Evolutionary conservation across 2,888 invertebrate species (phyloP).

Genomic region (Orthosia gracilis): DNA sequence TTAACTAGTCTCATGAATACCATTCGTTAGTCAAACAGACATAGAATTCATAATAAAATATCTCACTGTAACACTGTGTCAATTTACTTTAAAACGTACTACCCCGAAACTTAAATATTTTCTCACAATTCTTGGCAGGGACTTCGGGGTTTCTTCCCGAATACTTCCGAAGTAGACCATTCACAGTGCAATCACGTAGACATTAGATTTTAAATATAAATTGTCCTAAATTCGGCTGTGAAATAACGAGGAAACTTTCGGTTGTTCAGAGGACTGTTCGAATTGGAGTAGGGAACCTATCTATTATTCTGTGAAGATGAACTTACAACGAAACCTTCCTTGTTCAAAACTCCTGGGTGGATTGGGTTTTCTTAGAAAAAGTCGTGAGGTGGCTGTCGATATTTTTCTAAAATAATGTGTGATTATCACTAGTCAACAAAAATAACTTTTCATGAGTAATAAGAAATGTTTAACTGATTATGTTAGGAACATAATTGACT

Average conservation of each 20-base stretch:
- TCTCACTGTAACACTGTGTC: constrained; percentile 3
- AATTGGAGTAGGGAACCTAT: neutral
- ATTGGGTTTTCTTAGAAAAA: neutral
- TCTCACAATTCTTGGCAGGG: constrained; percentile 26
- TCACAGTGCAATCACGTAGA: constrained; percentile 54
- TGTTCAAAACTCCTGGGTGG: neutral
- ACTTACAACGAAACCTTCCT: neutral
- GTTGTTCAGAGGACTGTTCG: constrained; percentile 25
- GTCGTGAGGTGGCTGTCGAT: no score
- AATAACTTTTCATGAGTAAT: no score
- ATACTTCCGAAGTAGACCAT: constrained; percentile 33
- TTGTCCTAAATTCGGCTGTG: constrained; percentile 46
- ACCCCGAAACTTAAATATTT: constrained; percentile 37
- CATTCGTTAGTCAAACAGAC: neutral
- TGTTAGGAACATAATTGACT: no score
- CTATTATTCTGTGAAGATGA: constrained; percentile 4
- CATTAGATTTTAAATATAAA: constrained; percentile 60
- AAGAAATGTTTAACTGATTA: no score
- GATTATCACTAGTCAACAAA: no score
- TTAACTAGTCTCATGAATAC: neutral
- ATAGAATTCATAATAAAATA: constrained; percentile 15
- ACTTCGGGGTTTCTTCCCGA: constrained; percentile 19
- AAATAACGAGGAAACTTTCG: constrained; percentile 56
- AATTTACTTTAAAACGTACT: constrained; percentile 21
- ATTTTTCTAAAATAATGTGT: no score